Conservation (phyloP, 1,140 invertebrate genomes). For the Drosophila sulfurigaster region DNA sequence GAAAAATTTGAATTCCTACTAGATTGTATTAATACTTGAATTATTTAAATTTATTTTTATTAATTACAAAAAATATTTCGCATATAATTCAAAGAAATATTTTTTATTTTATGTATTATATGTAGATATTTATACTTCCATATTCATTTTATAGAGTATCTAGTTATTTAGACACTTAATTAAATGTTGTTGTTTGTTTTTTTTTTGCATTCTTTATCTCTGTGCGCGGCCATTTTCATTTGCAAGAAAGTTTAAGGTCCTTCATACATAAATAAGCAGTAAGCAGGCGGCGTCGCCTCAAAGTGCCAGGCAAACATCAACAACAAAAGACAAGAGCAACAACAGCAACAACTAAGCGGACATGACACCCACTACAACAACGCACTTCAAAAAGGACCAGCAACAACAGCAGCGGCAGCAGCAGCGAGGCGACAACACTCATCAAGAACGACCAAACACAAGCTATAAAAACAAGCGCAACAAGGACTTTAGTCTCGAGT, state of each 20-base stretch:
- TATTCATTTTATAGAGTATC: neutral
- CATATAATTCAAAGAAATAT: neutral
- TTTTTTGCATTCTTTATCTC: neutral
- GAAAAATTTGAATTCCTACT: no score
- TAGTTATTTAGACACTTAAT: neutral
- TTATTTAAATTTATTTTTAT: no score
- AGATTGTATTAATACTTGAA: no score
- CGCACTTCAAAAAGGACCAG: conserved; percentile 70
- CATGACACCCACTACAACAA: conserved; percentile 77
- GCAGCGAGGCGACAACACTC: conserved; percentile 65
- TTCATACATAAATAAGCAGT: conserved; percentile 83
- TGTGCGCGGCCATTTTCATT: conserved; percentile 70
- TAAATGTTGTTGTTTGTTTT: conserved; percentile 10
- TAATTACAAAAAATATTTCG: no score
- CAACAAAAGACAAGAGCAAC: conserved; percentile 40
- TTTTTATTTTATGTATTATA: neutral
- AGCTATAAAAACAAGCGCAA: conserved; percentile 81
- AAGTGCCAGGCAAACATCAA: conserved; percentile 63
- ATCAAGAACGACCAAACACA: conserved; percentile 78
- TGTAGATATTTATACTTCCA: neutral
- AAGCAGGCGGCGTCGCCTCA: conserved; percentile 73
- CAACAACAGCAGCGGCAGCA: conserved; percentile 36
- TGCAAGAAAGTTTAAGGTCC: conserved; percentile 80
- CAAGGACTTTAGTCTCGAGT: conserved; percentile 76
- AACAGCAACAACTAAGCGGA: conserved; percentile 70